Conservation (phyloP, 2,888 invertebrate genomes). For the Pheosia tremula region DNA sequence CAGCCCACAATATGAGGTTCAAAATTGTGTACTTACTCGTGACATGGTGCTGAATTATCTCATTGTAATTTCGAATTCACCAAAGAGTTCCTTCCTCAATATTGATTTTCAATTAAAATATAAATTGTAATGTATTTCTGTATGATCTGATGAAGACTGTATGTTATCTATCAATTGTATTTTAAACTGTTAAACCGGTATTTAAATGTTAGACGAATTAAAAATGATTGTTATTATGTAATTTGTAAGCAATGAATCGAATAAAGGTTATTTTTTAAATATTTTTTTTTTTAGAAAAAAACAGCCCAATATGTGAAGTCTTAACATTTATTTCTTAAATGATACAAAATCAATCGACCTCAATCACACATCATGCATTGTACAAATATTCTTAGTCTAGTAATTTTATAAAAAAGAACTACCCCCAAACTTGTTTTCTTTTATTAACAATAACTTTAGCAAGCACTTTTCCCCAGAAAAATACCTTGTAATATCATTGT, state of each 20-base stretch:
- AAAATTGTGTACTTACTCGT: slow-evolving; percentile 29
- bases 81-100: slow-evolving; percentile 3
- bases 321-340: slow-evolving; percentile 1
- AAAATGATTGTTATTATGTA: slow-evolving; percentile 22
- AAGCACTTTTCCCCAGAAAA: too few species aligned
- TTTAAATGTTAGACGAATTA: slow-evolving; percentile 20
- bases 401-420: too few species aligned
- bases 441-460: too few species aligned
- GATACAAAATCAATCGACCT: not conserved
- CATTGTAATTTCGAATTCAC: not conserved
- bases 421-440: too few species aligned
- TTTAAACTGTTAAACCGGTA: slow-evolving; percentile 31
- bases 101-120: too few species aligned
- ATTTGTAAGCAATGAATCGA: slow-evolving; percentile 24
- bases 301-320: not conserved
- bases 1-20: slow-evolving; percentile 20
- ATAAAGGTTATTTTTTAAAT: slow-evolving; percentile 10
- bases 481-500: too few species aligned
- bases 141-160: too few species aligned
- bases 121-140: too few species aligned
- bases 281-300: not conserved
- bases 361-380: not conserved
- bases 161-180: slow-evolving; percentile 4
- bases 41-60: slow-evolving; percentile 3
- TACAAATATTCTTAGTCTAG: not conserved